These are phyloP conservation scores for Drosophila hamatofila DNA, from an alignment of 2,888 invertebrate species.

Conservation along the genomic window DNA sequence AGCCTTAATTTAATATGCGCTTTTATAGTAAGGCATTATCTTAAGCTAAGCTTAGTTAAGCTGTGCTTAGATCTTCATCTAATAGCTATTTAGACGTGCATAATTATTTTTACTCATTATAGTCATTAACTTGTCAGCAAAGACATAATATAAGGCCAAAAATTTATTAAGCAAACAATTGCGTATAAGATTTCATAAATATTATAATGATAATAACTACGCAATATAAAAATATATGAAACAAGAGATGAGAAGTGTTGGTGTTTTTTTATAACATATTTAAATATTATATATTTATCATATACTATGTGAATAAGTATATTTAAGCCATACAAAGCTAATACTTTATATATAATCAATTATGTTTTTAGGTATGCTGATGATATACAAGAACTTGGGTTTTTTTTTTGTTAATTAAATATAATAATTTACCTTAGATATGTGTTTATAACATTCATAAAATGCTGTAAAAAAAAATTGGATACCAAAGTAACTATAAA, in stretches of 20 bases:
- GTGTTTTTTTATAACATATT: neutral
- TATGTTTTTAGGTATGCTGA: no score
- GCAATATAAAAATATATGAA: constrained; percentile 1
- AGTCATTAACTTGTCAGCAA: constrained; percentile 34
- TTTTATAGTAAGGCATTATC: constrained; percentile 28
- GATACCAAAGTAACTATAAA: no score
- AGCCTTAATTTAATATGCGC: constrained; percentile 17
- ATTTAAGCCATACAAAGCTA: no score
- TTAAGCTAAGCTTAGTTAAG: constrained; percentile 19
- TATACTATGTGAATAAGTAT: no score
- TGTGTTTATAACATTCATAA: no score
- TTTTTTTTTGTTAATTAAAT: no score
- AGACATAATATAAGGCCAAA: neutral
- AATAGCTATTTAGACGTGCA: constrained; percentile 18
- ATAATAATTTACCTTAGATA: no score
- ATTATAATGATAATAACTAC: neutral
- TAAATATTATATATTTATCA: no score
- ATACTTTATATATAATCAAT: no score
- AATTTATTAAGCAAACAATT: constrained; percentile 1
- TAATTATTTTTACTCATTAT: constrained; percentile 20
- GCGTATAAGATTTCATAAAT: neutral
- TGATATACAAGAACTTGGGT: no score
- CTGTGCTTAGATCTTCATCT: constrained; percentile 9
- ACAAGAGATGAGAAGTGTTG: neutral
- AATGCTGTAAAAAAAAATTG: no score